Evolutionary conservation across 2,113 vertebrate genomes (phyloP).

Genomic region (Tauraco erythrolophus): DNA sequence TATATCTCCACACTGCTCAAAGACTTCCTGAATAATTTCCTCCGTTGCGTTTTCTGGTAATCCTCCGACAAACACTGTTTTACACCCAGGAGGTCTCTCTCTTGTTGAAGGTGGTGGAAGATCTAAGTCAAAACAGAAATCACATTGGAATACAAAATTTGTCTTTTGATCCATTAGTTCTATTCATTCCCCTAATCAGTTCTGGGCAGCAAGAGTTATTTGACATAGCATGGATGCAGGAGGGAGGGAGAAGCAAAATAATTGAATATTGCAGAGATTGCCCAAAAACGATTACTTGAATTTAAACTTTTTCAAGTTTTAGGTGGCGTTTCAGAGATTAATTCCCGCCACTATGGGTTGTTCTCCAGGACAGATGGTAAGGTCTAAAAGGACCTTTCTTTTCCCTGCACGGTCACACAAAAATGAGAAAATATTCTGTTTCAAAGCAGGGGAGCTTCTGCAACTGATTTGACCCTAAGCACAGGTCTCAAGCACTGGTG

Average conservation of each 20-base stretch:
- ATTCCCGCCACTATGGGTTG: neutral
- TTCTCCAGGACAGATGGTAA: neutral
- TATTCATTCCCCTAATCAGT: neutral
- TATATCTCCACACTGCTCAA: conserved; percentile 90
- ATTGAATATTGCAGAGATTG: neutral
- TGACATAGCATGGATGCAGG: neutral
- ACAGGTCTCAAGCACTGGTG: neutral
- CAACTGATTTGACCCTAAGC: neutral
- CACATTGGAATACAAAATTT: conserved; percentile 56
- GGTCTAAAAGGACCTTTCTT: neutral
- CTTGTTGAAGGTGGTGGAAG: conserved; percentile 90
- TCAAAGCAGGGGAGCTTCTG: neutral
- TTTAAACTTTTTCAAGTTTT: neutral
- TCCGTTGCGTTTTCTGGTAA: conserved; percentile 90
- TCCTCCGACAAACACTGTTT: conserved; percentile 92
- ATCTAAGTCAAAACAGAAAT: conserved; percentile 79
- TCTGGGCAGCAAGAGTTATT: conserved; percentile 12
- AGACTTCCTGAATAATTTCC: conserved; percentile 90
- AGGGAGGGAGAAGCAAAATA: neutral
- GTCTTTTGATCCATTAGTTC: conserved; percentile 8
- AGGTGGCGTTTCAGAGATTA: neutral
- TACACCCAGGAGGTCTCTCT: conserved; percentile 90
- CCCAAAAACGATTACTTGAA: neutral
- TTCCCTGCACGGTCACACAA: neutral
- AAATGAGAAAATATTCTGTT: neutral